Conservation (phyloP, 2,797 vertebrate genomes). For the Characodon lateralis region DNA sequence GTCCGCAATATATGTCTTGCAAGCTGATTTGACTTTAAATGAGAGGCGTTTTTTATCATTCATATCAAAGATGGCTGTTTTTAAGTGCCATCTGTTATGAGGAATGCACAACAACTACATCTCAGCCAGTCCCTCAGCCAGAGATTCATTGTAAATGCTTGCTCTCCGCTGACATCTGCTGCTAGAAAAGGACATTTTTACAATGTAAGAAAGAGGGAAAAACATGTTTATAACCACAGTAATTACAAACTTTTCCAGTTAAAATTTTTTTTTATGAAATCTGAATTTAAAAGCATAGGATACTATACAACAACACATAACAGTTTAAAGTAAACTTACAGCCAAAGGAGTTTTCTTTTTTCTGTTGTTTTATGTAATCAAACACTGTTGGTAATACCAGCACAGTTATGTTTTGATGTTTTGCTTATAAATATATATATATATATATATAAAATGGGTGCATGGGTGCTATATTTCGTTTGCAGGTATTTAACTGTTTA, state of each 20-base stretch:
- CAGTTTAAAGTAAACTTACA: background rate
- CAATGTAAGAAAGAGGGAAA: background rate
- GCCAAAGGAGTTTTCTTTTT: background rate
- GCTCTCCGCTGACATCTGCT: slow-evolving; percentile 65
- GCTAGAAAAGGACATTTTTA: slow-evolving; percentile 23
- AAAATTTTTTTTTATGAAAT: background rate
- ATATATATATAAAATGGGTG: background rate
- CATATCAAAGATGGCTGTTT: slow-evolving; percentile 60
- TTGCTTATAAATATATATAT: no score
- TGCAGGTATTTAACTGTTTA: background rate
- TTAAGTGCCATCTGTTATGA: slow-evolving; percentile 63
- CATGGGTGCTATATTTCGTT: background rate
- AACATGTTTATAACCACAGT: background rate
- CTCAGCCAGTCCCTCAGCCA: slow-evolving; percentile 36
- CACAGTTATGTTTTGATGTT: no score
- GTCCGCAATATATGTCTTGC: background rate
- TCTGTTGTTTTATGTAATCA: background rate
- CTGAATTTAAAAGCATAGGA: background rate
- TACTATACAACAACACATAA: background rate
- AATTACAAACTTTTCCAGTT: background rate
- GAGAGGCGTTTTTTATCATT: slow-evolving; percentile 32
- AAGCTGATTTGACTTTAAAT: slow-evolving; percentile 14
- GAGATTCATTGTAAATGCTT: slow-evolving; percentile 21
- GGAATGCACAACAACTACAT: slow-evolving; percentile 45
- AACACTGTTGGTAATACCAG: background rate